Evolutionary conservation across 2,113 vertebrate genomes (phyloP).

Genomic region (Chaenocephalus aceratus): DNA sequence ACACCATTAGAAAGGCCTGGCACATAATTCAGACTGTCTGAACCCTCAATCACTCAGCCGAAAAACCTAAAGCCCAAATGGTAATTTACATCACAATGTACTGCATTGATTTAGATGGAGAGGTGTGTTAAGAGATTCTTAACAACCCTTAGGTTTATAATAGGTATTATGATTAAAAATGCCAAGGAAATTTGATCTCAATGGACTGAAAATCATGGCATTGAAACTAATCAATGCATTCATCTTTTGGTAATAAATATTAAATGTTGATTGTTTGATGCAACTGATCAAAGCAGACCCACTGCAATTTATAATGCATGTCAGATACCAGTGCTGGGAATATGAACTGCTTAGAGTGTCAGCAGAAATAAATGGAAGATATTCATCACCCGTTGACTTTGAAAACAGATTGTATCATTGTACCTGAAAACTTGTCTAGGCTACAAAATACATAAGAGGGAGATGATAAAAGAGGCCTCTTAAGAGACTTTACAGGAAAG

Average conservation of each 20-base stretch:
- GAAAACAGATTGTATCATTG: conserved; percentile 52
- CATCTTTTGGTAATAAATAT: conserved; percentile 41
- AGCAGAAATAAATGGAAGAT: conserved; percentile 53
- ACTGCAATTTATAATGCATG: conserved; percentile 43
- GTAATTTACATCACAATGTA: conserved; percentile 77
- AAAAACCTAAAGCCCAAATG: conserved; percentile 63
- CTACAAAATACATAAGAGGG: conserved; percentile 7
- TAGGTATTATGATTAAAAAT: conserved; percentile 64
- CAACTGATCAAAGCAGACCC: conserved; percentile 29
- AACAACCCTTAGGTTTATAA: conserved; percentile 61
- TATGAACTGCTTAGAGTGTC: conserved; percentile 32
- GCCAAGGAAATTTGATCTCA: conserved; percentile 44
- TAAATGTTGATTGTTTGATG: conserved; percentile 56
- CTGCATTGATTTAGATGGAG: conserved; percentile 72
- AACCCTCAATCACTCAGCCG: conserved; percentile 74
- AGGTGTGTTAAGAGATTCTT: conserved; percentile 71
- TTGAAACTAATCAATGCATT: conserved; percentile 32
- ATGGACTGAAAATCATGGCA: conserved; percentile 30
- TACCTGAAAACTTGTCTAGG: conserved; percentile 15
- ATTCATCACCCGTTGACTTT: conserved; percentile 55
- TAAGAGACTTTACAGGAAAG: conserved; percentile 7
- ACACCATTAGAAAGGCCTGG: conserved; percentile 74
- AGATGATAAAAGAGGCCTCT: conserved; percentile 2
- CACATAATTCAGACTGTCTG: conserved; percentile 72
- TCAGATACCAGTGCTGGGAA: conserved; percentile 44